Percentiles rank a stretch among this genome's conserved stretches.
Conservation (phyloP, 2,797 vertebrate genomes). For the Xenops minutus region DNA sequence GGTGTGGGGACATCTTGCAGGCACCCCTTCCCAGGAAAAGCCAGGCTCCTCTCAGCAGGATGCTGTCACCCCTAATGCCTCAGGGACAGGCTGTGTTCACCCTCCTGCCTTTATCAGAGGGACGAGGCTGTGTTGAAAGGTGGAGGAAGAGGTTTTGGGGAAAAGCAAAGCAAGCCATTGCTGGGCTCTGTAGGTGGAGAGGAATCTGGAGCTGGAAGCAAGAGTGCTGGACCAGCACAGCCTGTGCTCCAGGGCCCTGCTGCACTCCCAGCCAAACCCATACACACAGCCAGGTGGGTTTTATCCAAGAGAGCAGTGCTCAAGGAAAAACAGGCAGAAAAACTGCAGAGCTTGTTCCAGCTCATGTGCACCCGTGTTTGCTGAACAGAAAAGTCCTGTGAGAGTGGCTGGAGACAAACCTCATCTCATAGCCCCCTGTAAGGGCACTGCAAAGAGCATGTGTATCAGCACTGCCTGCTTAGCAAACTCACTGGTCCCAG, state of each 20-base stretch:
- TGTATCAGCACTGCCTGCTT: neutral
- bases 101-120: neutral
- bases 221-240: neutral
- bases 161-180: neutral
- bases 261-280: neutral
- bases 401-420: neutral
- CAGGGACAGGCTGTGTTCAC: fast-evolving
- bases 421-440: neutral
- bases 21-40: neutral
- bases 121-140: neutral
- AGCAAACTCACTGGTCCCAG: neutral
- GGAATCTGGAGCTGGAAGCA: neutral
- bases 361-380: fast-evolving
- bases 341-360: neutral
- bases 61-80: neutral
- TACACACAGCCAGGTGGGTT: neutral
- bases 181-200: neutral
- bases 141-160: neutral
- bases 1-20: neutral
- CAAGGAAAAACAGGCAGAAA: neutral
- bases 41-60: neutral
- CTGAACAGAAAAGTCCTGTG: neutral
- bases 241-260: neutral
- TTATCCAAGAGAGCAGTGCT: neutral
- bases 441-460: neutral